phyloP scores from a whole-genome alignment of 2,888 invertebrate genomes.

The Hemithea aestivaria region DNA sequence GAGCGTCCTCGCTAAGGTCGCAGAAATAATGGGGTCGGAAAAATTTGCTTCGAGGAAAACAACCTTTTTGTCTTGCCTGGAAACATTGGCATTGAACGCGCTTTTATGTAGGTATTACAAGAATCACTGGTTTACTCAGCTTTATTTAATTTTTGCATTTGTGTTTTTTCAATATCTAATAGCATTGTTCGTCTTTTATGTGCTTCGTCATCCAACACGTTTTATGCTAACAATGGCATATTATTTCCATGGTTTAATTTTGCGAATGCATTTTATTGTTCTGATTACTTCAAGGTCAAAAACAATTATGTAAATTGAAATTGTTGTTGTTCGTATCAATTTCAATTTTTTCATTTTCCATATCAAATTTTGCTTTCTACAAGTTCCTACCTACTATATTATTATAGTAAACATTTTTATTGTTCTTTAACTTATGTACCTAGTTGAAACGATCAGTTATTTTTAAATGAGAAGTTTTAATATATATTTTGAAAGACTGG shows the following conservation, averaged over 20 bases:
- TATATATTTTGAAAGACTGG: too few species aligned
- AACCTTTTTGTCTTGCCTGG: conserved; percentile 14
- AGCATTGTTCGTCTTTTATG: too few species aligned
- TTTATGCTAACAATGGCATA: conserved; percentile 8
- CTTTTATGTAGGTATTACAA: conserved; percentile 6
- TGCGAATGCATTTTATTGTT: conserved; percentile 22
- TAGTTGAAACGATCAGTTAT: too few species aligned
- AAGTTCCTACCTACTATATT: too few species aligned
- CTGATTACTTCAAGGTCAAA: conserved; percentile 17
- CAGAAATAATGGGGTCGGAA: conserved; percentile 27
- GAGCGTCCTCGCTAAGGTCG: conserved; percentile 22
- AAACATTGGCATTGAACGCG: conserved; percentile 14
- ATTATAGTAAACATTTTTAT: too few species aligned
- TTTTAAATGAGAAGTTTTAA: too few species aligned
- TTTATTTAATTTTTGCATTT: conserved; percentile 6
- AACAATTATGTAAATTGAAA: too few species aligned
- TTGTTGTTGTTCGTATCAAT: too few species aligned
- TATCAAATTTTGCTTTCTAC: too few species aligned
- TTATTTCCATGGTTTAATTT: conserved; percentile 11
- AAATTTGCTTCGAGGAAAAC: conserved; percentile 24
- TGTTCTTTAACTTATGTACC: too few species aligned
- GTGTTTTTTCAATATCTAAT: neutral
- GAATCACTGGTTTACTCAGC: conserved; percentile 4
- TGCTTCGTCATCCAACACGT: too few species aligned
- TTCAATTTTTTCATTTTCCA: too few species aligned